These are phyloP conservation scores for Anableps anableps DNA, from an alignment of 2,797 vertebrate species.

Conservation along the genomic window DNA sequence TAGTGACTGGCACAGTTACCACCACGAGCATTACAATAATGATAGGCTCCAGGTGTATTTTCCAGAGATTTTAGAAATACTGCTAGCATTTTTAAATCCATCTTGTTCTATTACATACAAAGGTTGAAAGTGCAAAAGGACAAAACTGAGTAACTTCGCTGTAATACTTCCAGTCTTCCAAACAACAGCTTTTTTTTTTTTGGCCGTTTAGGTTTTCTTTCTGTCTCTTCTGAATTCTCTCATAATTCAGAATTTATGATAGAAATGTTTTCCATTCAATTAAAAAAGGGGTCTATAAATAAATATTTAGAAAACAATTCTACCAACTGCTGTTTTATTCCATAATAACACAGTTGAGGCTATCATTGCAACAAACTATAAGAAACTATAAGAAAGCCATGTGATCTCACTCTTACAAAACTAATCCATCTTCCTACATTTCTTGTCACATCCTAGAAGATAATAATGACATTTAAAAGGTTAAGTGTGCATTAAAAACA, in stretches of 20 bases:
- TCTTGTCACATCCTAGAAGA: constrained; percentile 10
- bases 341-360: too few relatives aligned
- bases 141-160: too few relatives aligned
- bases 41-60: neutral
- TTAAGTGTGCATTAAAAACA: neutral
- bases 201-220: too few relatives aligned
- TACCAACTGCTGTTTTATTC: neutral
- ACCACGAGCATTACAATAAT: neutral
- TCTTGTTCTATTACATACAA: neutral
- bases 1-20: neutral
- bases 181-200: neutral
- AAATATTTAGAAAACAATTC: neutral
- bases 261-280: neutral
- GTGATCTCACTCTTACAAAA: neutral
- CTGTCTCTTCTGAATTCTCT: neutral
- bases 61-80: neutral
- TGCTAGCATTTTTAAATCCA: neutral
- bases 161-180: too few relatives aligned
- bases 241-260: neutral
- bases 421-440: neutral
- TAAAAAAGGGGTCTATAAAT: neutral
- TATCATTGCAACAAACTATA: too few relatives aligned
- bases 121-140: too few relatives aligned
- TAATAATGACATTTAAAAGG: neutral
- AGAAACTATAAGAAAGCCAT: neutral